phyloP scores from a whole-genome alignment of 2,888 invertebrate species.

The Patella caerulea region DNA sequence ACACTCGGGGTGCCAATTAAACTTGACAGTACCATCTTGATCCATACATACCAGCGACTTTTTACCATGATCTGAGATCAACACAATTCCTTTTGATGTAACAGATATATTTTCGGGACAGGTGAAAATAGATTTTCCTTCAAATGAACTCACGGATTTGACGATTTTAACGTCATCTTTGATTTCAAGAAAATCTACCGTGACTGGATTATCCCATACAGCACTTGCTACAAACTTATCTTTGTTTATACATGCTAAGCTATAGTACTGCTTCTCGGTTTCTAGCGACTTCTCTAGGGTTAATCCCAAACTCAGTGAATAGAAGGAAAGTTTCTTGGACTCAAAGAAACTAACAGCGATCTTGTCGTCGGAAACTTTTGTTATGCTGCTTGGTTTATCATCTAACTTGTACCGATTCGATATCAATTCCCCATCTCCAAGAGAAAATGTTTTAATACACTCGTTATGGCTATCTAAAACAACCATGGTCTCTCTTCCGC shows the following conservation, averaged over 20 bases:
- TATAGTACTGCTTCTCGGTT: constrained; percentile 4
- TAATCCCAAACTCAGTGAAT: neutral
- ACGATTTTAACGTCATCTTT: neutral
- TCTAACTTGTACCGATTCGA: neutral
- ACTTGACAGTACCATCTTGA: neutral
- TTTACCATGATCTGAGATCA: neutral
- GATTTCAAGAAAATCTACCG: neutral
- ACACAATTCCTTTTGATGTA: neutral
- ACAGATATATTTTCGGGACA: neutral
- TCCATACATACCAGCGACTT: neutral
- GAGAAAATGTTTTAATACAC: neutral
- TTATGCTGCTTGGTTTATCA: neutral
- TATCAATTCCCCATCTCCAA: neutral
- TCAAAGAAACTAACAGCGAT: neutral
- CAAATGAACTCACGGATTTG: neutral
- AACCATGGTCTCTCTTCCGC: neutral
- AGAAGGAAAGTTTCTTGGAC: neutral
- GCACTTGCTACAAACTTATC: neutral
- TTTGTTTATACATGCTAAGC: neutral
- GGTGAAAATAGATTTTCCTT: neutral
- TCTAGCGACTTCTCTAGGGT: neutral
- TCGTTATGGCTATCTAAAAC: neutral
- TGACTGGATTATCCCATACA: neutral
- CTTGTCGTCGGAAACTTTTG: neutral
- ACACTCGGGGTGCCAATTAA: neutral